Conservation (phyloP, 2,888 invertebrate genomes). For the Agapostemon virescens region DNA sequence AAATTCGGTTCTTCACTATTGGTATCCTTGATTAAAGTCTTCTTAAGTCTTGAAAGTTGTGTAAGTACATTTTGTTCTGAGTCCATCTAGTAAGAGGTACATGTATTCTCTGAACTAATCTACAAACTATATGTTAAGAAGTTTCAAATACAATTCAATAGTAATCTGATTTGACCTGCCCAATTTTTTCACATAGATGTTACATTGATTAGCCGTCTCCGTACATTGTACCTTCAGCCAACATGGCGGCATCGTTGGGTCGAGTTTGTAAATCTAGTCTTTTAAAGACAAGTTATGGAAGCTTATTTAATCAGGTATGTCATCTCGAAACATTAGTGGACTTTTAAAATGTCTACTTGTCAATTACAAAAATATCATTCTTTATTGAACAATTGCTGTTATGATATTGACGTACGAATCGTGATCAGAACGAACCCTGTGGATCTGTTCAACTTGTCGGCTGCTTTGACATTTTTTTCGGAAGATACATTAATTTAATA, state of each 20-base stretch:
- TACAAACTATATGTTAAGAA: constrained; percentile 7
- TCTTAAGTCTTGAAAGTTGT: constrained; percentile 44
- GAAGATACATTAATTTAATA: constrained; percentile 31
- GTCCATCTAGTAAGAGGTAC: neutral
- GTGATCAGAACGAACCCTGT: constrained; percentile 17
- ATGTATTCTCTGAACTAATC: neutral
- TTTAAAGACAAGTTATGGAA: constrained; percentile 87
- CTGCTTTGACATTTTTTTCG: constrained; percentile 72
- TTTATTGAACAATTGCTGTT: constrained; percentile 1
- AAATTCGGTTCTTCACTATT: constrained; percentile 40
- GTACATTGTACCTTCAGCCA: constrained; percentile 81
- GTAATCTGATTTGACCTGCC: neutral
- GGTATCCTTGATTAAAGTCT: constrained; percentile 52
- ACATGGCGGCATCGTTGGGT: constrained; percentile 94
- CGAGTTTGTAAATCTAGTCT: constrained; percentile 92
- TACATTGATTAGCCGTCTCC: constrained; percentile 67
- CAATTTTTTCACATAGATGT: constrained; percentile 31
- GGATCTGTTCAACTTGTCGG: constrained; percentile 69
- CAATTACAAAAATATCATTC: constrained; percentile 6
- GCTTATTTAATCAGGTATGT: constrained; percentile 88
- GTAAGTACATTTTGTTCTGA: constrained; percentile 42
- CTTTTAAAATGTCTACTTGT: neutral
- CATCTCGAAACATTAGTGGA: constrained; percentile 51
- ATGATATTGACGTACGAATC: constrained; percentile 36
- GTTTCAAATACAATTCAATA: neutral